Evolutionary conservation across 2,888 invertebrate species (phyloP).

Genomic region (Quadroppia sp.): DNA sequence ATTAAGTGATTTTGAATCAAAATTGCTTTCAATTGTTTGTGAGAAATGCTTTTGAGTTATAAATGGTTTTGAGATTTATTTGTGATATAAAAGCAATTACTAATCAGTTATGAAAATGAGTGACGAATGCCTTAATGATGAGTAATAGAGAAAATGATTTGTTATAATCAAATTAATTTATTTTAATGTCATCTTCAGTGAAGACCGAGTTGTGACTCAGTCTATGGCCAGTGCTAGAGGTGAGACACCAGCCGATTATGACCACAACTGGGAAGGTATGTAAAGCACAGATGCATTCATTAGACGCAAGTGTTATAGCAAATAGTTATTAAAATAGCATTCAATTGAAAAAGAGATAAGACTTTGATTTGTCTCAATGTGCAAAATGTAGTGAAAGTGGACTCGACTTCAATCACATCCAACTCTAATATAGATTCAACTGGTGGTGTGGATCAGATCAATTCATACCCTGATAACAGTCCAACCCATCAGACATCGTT

Average conservation of each 20-base stretch:
- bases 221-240: slow-evolving; percentile 47
- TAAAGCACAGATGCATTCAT: no score
- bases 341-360: neutral
- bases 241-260: slow-evolving; percentile 24
- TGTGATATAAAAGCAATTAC: no score
- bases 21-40: no score
- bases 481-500: slow-evolving; percentile 13
- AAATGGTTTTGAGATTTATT: no score
- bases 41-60: no score
- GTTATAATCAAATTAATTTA: no score
- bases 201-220: slow-evolving; percentile 46
- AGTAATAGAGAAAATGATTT: no score
- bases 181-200: no score
- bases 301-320: no score
- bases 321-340: no score
- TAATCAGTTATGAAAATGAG: neutral
- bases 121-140: neutral
- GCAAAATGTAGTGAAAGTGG: slow-evolving; percentile 24
- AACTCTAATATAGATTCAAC: slow-evolving; percentile 14
- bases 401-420: slow-evolving; percentile 20
- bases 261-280: slow-evolving; percentile 26
- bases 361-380: no score
- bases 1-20: no score
- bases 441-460: neutral
- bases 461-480: neutral